Conservation (phyloP, 1,140 invertebrate genomes). For the Orchestia grillus region DNA sequence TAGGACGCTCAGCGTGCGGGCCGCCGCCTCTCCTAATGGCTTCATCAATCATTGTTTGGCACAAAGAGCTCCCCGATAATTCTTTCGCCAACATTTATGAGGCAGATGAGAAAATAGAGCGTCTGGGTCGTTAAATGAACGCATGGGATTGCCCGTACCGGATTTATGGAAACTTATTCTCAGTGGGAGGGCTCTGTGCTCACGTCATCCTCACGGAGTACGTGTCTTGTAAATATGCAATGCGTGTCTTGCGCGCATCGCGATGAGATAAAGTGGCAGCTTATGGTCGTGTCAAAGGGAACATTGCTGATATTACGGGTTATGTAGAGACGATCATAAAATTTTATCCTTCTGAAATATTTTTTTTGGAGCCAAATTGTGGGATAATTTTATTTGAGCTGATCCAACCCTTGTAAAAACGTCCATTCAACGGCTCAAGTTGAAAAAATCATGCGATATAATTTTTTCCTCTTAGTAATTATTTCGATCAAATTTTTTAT, state of each 20-base stretch:
- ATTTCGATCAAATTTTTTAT: too few species aligned
- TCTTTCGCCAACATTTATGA: constrained; percentile 8
- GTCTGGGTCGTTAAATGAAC: not conserved
- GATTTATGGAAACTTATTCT: not conserved
- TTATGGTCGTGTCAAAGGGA: too few species aligned
- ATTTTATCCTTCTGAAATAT: not conserved
- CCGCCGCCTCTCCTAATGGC: constrained; percentile 4
- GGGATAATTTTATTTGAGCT: too few species aligned
- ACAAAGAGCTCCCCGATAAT: not conserved
- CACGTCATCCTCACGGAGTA: not conserved
- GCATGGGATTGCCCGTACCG: not conserved
- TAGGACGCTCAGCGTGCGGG: not conserved
- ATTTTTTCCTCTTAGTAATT: too few species aligned
- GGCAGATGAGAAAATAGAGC: constrained; percentile 31
- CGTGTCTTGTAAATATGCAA: not conserved
- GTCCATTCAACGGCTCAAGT: too few species aligned
- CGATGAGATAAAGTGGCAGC: not conserved
- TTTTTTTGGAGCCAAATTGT: not conserved
- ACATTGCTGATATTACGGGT: too few species aligned
- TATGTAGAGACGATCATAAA: not conserved
- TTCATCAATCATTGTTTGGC: constrained; percentile 23
- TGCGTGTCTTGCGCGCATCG: not conserved
- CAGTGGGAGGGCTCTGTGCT: not conserved
- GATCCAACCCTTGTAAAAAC: too few species aligned
- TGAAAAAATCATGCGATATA: too few species aligned